Conservation (phyloP, 2,888 invertebrate genomes). For the Andrena haemorrhoa region DNA sequence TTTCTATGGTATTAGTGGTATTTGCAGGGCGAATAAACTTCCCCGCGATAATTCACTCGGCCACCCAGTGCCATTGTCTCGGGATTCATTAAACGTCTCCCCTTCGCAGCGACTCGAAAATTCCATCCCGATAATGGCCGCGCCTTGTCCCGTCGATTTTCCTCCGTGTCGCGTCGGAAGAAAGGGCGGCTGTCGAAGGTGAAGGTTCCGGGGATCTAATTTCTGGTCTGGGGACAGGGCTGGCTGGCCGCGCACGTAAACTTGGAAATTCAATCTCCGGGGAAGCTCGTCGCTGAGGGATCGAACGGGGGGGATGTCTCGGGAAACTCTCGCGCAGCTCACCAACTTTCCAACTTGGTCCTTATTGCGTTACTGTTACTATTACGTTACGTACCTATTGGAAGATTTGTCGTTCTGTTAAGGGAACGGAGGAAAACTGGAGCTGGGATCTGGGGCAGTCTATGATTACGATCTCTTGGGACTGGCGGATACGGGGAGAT, state of each 20-base stretch:
- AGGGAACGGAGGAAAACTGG: too few species aligned
- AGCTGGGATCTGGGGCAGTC: too few species aligned
- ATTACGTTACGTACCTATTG: background rate
- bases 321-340: slow-evolving; percentile 14
- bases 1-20: too few species aligned
- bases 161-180: slow-evolving; percentile 1
- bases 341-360: slow-evolving; percentile 10
- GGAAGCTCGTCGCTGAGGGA: slow-evolving; percentile 19
- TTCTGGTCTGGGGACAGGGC: slow-evolving; percentile 17
- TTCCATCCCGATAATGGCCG: slow-evolving; percentile 40
- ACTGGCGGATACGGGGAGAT: too few species aligned
- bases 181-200: slow-evolving; percentile 29
- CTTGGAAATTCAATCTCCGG: slow-evolving; percentile 55
- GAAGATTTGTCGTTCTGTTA: background rate
- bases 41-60: slow-evolving; percentile 5
- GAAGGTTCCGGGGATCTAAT: slow-evolving; percentile 36
- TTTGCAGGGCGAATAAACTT: slow-evolving; percentile 7
- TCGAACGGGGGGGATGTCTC: slow-evolving; percentile 8
- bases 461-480: too few species aligned
- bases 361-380: slow-evolving; percentile 7
- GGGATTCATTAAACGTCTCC: slow-evolving; percentile 28
- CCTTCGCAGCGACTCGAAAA: slow-evolving; percentile 31
- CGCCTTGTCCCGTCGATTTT: slow-evolving; percentile 11
- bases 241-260: slow-evolving; percentile 29
- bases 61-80: slow-evolving; percentile 9